A percentile compares a stretch with the other conserved stretches of the same genome.
Evolutionary conservation across 2,113 vertebrate genomes (phyloP).

Genomic region (Brachyhypopomus occidentalis): DNA sequence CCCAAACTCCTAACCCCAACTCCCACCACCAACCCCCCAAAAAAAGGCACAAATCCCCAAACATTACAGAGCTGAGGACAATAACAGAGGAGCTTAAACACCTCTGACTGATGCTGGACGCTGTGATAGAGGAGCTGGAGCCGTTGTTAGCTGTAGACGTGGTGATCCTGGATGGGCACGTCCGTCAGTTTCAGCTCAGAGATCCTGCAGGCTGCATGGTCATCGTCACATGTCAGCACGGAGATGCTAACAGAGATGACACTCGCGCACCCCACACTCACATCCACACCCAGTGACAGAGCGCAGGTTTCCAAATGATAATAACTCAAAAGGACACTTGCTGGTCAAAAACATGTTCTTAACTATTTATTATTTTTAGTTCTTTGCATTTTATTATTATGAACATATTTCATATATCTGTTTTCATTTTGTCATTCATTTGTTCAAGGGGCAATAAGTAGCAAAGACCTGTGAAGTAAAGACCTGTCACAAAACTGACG

Average conservation of each 20-base stretch:
- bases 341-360: neutral
- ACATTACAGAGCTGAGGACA: conserved; percentile 15
- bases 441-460: conserved; percentile 20
- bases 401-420: neutral
- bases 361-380: conserved; percentile 11
- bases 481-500: neutral
- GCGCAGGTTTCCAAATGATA: conserved; percentile 59
- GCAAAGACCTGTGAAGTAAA: neutral
- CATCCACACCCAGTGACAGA: conserved; percentile 33
- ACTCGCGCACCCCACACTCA: conserved; percentile 2
- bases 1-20: no score
- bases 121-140: conserved; percentile 8
- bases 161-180: neutral
- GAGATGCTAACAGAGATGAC: neutral
- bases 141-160: neutral
- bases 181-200: neutral
- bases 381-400: neutral
- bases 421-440: neutral
- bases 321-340: conserved; percentile 28
- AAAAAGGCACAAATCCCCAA: conserved; percentile 41
- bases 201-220: conserved; percentile 10
- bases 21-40: conserved; percentile 40
- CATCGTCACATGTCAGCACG: conserved; percentile 13
- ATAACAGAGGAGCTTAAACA: conserved; percentile 23
- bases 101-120: conserved; percentile 30